These are phyloP conservation scores for Achlya flavicornis DNA, from an alignment of 2,888 invertebrate genomes.

Conservation along the genomic window DNA sequence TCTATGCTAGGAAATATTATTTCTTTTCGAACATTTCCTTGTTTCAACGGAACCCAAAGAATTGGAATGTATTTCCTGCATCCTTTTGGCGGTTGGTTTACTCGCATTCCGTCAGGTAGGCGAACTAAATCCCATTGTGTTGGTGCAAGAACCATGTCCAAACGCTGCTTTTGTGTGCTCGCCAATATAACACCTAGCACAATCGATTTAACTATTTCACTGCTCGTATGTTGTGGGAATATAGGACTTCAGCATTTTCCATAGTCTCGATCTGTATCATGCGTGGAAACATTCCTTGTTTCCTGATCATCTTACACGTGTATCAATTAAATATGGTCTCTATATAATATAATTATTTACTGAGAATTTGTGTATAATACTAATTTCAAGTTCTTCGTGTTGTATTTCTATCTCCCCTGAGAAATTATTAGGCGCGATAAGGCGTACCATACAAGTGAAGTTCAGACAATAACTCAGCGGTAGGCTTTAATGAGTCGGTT, in stretches of 20 bases:
- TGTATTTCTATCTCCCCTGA: conserved; percentile 35
- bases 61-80: conserved; percentile 1
- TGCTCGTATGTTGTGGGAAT: conserved; percentile 39
- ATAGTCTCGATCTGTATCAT: conserved; percentile 15
- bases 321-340: neutral
- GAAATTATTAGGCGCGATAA: conserved; percentile 58
- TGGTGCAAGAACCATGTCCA: conserved; percentile 56
- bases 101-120: conserved; percentile 46
- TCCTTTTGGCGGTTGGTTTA: conserved; percentile 24
- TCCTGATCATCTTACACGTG: neutral
- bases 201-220: conserved; percentile 63
- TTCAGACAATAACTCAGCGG: conserved; percentile 61
- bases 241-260: conserved; percentile 18
- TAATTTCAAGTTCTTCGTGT: neutral
- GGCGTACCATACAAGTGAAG: conserved; percentile 48
- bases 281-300: neutral
- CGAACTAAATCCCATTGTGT: conserved; percentile 55
- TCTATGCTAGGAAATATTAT: too few species aligned
- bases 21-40: too few species aligned
- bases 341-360: neutral
- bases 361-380: neutral
- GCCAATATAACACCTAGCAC: conserved; percentile 63
- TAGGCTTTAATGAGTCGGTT: conserved; percentile 66
- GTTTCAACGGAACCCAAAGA: neutral
- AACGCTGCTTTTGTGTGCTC: conserved; percentile 52